Evolutionary conservation across 2,113 vertebrate genomes (phyloP).

Genomic region (Damaliscus lunatus): DNA sequence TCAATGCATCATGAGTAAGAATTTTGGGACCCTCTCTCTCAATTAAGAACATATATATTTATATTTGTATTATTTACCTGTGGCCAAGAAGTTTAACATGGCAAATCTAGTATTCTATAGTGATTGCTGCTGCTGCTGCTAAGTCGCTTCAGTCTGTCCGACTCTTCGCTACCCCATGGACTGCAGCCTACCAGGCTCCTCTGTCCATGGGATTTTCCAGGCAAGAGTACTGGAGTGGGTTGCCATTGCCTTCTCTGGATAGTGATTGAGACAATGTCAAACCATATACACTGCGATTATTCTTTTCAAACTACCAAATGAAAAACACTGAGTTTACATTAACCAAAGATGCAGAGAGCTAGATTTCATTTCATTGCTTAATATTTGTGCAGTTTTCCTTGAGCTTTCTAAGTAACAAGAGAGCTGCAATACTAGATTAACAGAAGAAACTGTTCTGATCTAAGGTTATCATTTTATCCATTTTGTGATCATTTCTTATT

Average conservation of each 20-base stretch:
- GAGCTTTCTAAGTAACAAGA: background rate
- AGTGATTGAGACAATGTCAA: background rate
- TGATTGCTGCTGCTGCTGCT: background rate
- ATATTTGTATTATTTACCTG: background rate
- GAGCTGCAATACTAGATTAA: background rate
- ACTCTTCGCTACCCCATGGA: no score
- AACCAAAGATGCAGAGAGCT: background rate
- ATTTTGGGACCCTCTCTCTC: background rate
- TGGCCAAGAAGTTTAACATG: background rate
- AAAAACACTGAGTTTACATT: background rate
- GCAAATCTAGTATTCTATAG: background rate
- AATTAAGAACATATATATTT: background rate
- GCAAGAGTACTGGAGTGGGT: no score
- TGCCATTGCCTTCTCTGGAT: no score
- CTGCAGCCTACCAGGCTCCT: no score
- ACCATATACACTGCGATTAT: background rate
- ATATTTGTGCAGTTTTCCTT: background rate
- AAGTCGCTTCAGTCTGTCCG: fast-evolving
- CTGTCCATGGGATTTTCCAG: no score
- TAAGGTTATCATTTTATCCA: background rate
- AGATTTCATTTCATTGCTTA: background rate
- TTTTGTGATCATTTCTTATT: background rate
- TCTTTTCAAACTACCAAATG: background rate
- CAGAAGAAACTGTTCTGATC: background rate
- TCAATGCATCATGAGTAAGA: background rate